These are phyloP conservation scores for Hirtodrosophila confusa DNA, from an alignment of 2,888 invertebrate species.

Conservation along the genomic window DNA sequence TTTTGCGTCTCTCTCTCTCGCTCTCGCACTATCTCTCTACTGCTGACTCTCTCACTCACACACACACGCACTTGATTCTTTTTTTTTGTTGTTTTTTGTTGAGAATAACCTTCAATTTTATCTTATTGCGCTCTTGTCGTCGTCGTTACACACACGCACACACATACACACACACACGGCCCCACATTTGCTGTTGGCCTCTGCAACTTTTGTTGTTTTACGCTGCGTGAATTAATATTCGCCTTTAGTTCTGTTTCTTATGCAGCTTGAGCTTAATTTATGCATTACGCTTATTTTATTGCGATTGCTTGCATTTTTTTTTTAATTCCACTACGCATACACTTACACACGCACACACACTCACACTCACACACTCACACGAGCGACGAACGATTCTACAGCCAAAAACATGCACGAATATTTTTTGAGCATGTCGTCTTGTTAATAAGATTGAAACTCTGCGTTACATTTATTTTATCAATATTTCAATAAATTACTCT, in stretches of 20 bases:
- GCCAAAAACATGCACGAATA: constrained; percentile 29
- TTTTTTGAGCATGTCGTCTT: constrained; percentile 6
- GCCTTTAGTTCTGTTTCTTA: constrained; percentile 37
- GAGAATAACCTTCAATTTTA: constrained; percentile 78
- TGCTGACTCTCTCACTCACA: constrained; percentile 30
- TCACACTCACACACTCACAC: constrained; percentile 19
- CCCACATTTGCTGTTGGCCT: constrained; percentile 37
- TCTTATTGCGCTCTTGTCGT: constrained; percentile 66
- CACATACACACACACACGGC: constrained; percentile 26
- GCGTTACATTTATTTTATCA: not conserved
- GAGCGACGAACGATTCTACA: constrained; percentile 33
- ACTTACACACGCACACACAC: constrained; percentile 35
- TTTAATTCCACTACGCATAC: constrained; percentile 32
- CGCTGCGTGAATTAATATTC: constrained; percentile 52
- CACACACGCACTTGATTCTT: constrained; percentile 51
- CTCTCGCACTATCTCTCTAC: constrained; percentile 28
- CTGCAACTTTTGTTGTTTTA: constrained; percentile 47
- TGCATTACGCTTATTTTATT: constrained; percentile 37
- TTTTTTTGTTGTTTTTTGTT: constrained; percentile 26
- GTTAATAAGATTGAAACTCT: constrained; percentile 11
- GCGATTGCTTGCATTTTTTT: constrained; percentile 40
- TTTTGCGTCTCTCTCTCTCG: constrained; percentile 16
- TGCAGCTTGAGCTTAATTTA: constrained; percentile 36
- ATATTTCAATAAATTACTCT: constrained; percentile 24
- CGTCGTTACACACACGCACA: constrained; percentile 23